phyloP scores from a whole-genome alignment of 1,140 invertebrate genomes.

The Cecropterus lyciades region DNA sequence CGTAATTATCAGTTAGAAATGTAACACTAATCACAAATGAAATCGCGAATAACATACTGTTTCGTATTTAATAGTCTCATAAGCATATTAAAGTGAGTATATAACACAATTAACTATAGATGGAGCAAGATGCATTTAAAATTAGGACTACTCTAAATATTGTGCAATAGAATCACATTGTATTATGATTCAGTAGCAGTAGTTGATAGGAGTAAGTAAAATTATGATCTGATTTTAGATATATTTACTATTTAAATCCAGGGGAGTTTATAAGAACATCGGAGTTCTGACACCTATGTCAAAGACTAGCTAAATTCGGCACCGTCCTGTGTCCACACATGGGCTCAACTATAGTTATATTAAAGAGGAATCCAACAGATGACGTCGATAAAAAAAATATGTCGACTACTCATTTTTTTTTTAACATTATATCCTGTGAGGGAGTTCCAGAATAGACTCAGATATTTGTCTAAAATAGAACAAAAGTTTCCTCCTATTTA shows the following conservation, averaged over 20 bases:
- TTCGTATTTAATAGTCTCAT: slow-evolving; percentile 2
- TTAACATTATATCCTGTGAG: no score
- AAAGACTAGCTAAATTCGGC: no score
- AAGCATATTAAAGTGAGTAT: not conserved
- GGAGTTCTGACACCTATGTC: not conserved
- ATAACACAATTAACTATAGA: slow-evolving; percentile 4
- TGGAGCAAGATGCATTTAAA: slow-evolving; percentile 6
- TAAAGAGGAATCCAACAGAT: no score
- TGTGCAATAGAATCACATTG: slow-evolving; percentile 29
- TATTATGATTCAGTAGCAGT: slow-evolving; percentile 24
- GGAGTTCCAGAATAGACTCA: no score
- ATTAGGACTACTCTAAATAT: slow-evolving; percentile 15
- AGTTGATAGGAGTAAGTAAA: slow-evolving; percentile 27
- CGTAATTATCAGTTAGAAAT: slow-evolving; percentile 4
- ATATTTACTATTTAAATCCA: slow-evolving; percentile 15
- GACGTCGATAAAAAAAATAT: no score
- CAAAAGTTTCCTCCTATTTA: no score
- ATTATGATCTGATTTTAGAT: slow-evolving; percentile 33
- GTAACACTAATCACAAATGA: slow-evolving; percentile 3
- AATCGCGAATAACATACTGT: slow-evolving; percentile 5
- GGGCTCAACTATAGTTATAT: no score
- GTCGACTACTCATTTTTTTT: no score
- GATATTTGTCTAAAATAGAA: no score
- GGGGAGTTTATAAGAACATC: slow-evolving; percentile 11
- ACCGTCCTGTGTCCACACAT: no score